Conservation (phyloP, 2,113 vertebrate species). For the Myrmophylax atrothorax region DNA sequence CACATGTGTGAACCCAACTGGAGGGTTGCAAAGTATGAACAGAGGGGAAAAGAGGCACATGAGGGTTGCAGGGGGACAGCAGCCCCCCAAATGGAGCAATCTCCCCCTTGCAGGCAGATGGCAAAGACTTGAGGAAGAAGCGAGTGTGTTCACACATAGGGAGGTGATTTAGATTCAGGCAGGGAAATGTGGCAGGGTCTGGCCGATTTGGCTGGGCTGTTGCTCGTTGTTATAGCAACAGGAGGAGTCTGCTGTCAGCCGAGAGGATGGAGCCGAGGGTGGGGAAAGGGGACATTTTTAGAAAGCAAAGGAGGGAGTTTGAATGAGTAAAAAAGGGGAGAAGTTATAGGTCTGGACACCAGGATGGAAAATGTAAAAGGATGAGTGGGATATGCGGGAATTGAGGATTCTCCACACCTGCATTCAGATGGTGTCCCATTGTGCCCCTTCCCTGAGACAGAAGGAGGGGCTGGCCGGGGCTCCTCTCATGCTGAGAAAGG, state of each 20-base stretch:
- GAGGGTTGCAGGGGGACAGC: background rate
- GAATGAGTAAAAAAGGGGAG: background rate
- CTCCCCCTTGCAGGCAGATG: background rate
- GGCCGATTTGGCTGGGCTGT: background rate
- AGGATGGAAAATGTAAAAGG: background rate
- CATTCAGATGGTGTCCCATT: background rate
- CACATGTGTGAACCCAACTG: accelerated
- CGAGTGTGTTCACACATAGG: background rate
- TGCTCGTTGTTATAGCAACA: slow-evolving; percentile 58
- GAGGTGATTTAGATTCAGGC: slow-evolving; percentile 9
- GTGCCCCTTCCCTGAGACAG: accelerated
- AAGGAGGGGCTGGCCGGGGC: background rate
- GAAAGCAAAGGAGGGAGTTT: background rate
- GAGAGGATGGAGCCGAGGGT: background rate
- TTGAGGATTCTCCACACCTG: background rate
- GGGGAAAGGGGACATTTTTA: background rate
- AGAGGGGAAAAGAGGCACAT: background rate
- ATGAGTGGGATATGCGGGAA: background rate
- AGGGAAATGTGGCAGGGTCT: slow-evolving; percentile 10
- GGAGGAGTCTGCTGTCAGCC: background rate
- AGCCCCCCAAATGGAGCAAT: background rate
- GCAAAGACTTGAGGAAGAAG: background rate
- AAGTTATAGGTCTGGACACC: background rate
- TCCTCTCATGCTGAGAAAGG: background rate
- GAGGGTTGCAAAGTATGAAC: accelerated